phyloP scores from a whole-genome alignment of 2,797 vertebrate genomes.

The Brotula barbata region DNA sequence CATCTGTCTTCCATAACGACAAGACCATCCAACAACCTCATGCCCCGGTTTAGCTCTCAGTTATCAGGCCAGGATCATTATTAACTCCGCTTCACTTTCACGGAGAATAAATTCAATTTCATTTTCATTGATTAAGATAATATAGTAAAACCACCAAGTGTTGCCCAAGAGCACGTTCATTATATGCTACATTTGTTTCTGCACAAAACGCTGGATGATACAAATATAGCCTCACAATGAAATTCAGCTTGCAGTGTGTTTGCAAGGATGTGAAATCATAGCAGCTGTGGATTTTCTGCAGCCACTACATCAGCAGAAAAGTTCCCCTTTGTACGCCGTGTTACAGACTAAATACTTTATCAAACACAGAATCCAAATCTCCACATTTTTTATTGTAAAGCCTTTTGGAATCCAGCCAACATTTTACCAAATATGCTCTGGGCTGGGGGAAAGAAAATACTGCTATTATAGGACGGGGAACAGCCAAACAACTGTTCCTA shows the following conservation, averaged over 20 bases:
- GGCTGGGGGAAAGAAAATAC: not conserved
- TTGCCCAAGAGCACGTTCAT: not conserved
- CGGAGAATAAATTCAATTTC: too few species aligned
- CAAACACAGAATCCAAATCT: not conserved
- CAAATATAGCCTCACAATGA: not conserved
- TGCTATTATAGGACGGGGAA: not conserved
- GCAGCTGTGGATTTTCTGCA: constrained; percentile 1
- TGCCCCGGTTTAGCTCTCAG: not conserved
- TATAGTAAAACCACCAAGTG: not conserved
- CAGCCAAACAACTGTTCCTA: too few species aligned
- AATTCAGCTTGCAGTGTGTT: not conserved
- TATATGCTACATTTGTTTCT: not conserved
- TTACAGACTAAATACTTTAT: not conserved
- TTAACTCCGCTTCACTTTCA: too few species aligned
- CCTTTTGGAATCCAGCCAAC: not conserved
- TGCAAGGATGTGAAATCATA: not conserved
- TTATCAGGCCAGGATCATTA: not conserved
- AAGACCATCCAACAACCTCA: not conserved
- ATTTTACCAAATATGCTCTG: not conserved
- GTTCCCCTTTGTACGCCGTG: not conserved
- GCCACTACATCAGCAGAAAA: not conserved
- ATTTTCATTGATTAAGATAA: not conserved
- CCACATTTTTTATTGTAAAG: too few species aligned
- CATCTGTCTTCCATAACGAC: not conserved
- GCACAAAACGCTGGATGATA: constrained; percentile 5